Evolutionary conservation across 1,140 invertebrate species (phyloP).

Genomic region (Megalopta genalis): DNA sequence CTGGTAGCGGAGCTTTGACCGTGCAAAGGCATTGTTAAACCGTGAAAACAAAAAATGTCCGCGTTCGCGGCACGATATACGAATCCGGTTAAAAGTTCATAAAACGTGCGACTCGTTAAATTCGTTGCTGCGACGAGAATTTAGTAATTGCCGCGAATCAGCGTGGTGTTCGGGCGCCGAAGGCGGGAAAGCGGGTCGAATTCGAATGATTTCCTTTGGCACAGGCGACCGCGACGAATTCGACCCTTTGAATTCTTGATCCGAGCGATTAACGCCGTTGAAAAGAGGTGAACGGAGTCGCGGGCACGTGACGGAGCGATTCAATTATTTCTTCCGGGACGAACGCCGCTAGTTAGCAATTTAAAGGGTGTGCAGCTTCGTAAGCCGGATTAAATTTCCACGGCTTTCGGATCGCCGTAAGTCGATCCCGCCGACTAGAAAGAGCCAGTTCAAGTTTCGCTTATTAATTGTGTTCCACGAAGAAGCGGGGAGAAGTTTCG

Average conservation of each 20-base stretch:
- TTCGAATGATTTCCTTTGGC: neutral
- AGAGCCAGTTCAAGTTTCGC: slow-evolving; percentile 11
- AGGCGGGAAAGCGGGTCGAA: too few relatives aligned
- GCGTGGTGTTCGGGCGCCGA: too few relatives aligned
- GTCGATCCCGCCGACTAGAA: slow-evolving; percentile 32
- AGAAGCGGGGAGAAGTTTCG: neutral
- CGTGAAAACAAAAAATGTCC: too few relatives aligned
- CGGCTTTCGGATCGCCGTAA: slow-evolving; percentile 39
- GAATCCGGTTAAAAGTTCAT: too few relatives aligned
- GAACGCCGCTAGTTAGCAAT: slow-evolving; percentile 20
- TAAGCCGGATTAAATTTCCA: slow-evolving; percentile 44
- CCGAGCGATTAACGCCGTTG: neutral
- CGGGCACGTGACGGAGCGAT: slow-evolving; percentile 14
- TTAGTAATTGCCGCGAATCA: too few relatives aligned
- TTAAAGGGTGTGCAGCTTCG: slow-evolving; percentile 11
- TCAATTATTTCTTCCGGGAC: slow-evolving; percentile 24
- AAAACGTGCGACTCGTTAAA: too few relatives aligned
- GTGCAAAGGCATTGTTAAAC: too few relatives aligned
- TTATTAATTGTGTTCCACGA: slow-evolving; percentile 5
- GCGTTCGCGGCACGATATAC: too few relatives aligned
- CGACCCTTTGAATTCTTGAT: neutral
- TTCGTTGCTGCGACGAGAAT: too few relatives aligned
- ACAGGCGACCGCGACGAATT: neutral
- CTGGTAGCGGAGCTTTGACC: too few relatives aligned
- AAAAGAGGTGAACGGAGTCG: neutral